A percentile compares a stretch with the other conserved stretches of the same genome.
Evolutionary conservation across 2,797 vertebrate species (phyloP).

Genomic region (Enteromius unitaeniatus): DNA sequence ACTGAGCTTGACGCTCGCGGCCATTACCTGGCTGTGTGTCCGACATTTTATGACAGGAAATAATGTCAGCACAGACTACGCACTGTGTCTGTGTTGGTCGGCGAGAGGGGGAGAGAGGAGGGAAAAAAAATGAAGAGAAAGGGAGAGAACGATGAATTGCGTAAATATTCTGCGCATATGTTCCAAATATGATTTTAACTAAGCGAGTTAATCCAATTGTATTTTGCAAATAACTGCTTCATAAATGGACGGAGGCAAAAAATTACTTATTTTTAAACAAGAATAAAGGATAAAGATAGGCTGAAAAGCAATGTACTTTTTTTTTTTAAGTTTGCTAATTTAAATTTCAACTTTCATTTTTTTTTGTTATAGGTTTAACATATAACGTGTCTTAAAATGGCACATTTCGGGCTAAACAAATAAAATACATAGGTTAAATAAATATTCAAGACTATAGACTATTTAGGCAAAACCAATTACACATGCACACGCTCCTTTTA

Average conservation of each 20-base stretch:
- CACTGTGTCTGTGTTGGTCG: conserved; percentile 13
- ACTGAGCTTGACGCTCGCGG: conserved; percentile 36
- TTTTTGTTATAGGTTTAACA: background rate
- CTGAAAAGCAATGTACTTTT: background rate
- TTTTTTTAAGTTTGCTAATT: background rate
- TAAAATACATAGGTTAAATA: background rate
- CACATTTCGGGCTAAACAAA: background rate
- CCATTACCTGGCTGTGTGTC: conserved; percentile 38
- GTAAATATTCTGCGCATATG: background rate
- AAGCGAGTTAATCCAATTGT: background rate
- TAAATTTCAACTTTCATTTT: background rate
- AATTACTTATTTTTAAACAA: too few relatives aligned
- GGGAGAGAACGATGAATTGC: background rate
- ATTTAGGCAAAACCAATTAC: background rate
- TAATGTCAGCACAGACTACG: conserved; percentile 38
- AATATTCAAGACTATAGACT: background rate
- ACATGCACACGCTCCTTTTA: background rate
- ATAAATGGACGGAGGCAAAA: background rate
- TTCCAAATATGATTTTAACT: background rate
- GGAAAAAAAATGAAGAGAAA: background rate
- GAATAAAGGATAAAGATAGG: background rate
- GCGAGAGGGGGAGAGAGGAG: conserved; percentile 14
- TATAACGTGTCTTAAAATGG: background rate
- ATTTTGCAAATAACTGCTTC: background rate
- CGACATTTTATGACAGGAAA: conserved; percentile 55